These are phyloP conservation scores for Rhinophrynus dorsalis DNA, from an alignment of 2,797 vertebrate genomes.

Conservation along the genomic window DNA sequence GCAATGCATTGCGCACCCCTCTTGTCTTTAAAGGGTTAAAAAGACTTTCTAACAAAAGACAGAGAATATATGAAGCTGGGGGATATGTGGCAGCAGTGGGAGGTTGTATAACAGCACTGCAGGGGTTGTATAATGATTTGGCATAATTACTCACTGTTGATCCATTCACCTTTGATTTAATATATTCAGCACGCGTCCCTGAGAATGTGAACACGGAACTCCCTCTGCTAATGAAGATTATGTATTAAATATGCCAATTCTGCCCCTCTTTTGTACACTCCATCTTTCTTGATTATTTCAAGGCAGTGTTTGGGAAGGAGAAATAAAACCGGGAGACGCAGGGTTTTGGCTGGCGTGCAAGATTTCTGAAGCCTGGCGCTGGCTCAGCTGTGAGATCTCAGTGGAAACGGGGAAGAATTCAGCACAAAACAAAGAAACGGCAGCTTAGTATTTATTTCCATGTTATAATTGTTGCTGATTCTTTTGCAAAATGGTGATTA, in stretches of 20 bases:
- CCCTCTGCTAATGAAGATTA: constrained; percentile 48
- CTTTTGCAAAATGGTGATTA: background rate
- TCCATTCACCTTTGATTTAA: constrained; percentile 39
- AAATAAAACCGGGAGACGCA: constrained; percentile 6
- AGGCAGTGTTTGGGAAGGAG: constrained; percentile 14
- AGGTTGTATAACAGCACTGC: background rate
- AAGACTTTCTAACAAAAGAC: no score
- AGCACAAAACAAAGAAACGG: background rate
- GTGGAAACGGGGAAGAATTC: constrained; percentile 9
- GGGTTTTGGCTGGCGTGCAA: constrained; percentile 17
- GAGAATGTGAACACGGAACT: constrained; percentile 23
- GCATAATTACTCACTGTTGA: constrained; percentile 35
- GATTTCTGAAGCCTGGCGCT: constrained; percentile 5
- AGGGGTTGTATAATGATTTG: constrained; percentile 28
- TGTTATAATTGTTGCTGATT: background rate
- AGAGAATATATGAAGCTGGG: no score
- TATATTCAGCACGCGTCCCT: constrained; percentile 36
- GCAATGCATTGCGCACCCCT: no score
- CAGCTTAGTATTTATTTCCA: background rate
- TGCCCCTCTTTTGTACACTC: constrained; percentile 28
- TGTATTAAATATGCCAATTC: constrained; percentile 47
- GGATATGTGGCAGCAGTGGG: background rate
- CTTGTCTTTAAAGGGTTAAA: no score
- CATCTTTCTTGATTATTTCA: constrained; percentile 44
- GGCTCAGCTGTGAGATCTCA: background rate